These are phyloP conservation scores for Tangara arthus DNA, from an alignment of 2,797 vertebrate genomes.

Conservation along the genomic window DNA sequence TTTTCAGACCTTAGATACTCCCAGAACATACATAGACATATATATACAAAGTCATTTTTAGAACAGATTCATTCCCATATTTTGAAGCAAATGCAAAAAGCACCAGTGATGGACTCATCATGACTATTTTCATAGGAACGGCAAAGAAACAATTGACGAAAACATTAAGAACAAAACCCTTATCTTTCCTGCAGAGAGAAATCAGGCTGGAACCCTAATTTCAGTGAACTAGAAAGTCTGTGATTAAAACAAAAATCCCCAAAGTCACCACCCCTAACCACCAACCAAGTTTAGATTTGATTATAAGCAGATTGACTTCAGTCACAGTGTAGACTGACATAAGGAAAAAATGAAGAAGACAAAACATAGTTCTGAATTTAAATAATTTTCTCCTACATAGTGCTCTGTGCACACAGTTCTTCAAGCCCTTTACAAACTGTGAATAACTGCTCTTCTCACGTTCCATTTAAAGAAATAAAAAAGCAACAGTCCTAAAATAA, in stretches of 20 bases:
- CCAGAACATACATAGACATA: neutral
- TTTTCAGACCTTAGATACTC: neutral
- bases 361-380: neutral
- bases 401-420: neutral
- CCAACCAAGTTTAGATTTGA: neutral
- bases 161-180: neutral
- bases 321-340: neutral
- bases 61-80: neutral
- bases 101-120: neutral
- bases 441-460: neutral
- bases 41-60: neutral
- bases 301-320: neutral
- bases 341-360: neutral
- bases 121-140: neutral
- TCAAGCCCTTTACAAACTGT: neutral
- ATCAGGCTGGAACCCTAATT: neutral
- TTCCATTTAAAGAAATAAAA: neutral
- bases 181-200: neutral
- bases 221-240: neutral
- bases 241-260: neutral
- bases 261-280: neutral
- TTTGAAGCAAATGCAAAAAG: neutral
- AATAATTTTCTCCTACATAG: neutral
- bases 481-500: neutral
- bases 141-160: neutral